Evolutionary conservation across 2,797 vertebrate species (phyloP).

Genomic region (Crocodylus rhombifer): DNA sequence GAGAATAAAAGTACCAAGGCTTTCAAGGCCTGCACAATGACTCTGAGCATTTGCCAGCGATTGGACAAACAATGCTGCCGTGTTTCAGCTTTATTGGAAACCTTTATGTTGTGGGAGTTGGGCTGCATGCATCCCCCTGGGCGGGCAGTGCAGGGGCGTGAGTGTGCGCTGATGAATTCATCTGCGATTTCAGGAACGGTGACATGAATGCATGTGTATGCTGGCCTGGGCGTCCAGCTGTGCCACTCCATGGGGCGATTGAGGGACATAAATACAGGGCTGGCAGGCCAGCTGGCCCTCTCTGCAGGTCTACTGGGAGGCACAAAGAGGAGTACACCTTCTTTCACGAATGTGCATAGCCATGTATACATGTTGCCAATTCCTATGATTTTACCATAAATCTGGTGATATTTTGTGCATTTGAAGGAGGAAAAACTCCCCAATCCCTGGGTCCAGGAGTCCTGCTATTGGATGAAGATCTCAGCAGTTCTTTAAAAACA

Average conservation of each 20-base stretch:
- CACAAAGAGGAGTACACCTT: neutral
- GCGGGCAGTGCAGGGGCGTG: neutral
- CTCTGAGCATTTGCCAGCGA: constrained; percentile 65
- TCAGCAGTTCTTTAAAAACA: constrained; percentile 24
- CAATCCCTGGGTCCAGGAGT: constrained; percentile 5
- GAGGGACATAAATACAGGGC: neutral
- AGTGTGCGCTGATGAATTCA: neutral
- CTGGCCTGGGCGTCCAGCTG: neutral
- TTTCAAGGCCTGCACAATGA: constrained; percentile 75
- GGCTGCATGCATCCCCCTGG: neutral
- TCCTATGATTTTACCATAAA: neutral
- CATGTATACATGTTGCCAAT: neutral
- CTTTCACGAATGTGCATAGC: neutral
- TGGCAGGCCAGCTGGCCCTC: neutral
- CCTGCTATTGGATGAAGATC: constrained; percentile 15
- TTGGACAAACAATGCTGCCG: constrained; percentile 70
- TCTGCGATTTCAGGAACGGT: constrained; percentile 26
- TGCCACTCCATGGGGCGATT: neutral
- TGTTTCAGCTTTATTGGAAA: constrained; percentile 75
- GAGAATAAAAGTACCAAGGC: constrained; percentile 73
- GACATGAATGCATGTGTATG: neutral
- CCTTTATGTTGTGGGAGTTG: constrained; percentile 61
- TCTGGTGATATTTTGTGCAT: constrained; percentile 3
- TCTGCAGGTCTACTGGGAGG: neutral
- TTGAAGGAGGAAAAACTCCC: constrained; percentile 12